Percentiles rank a stretch among this genome's conserved stretches.
Conservation (phyloP, 2,113 vertebrate genomes). For the Sciurus niger region DNA sequence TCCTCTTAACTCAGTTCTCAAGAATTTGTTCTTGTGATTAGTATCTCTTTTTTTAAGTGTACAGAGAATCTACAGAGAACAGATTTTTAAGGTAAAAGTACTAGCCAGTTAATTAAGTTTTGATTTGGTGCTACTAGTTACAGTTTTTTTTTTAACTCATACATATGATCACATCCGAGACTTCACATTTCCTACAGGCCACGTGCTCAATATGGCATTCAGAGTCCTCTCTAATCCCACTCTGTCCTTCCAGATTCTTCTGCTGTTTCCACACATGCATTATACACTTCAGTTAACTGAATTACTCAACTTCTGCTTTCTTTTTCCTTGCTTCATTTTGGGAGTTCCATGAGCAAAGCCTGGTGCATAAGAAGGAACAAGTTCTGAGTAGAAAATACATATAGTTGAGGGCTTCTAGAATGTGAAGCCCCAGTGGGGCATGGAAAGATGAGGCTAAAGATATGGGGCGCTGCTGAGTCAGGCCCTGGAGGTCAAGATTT, state of each 20-base stretch:
- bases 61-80: constrained; percentile 22
- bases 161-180: neutral
- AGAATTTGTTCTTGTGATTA: constrained; percentile 39
- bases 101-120: constrained; percentile 22
- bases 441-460: neutral
- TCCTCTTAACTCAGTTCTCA: neutral
- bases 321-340: constrained; percentile 37
- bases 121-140: constrained; percentile 27
- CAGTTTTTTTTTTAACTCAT: constrained; percentile 48
- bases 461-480: neutral
- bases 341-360: neutral
- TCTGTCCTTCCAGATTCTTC: neutral
- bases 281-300: neutral
- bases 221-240: neutral
- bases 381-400: neutral
- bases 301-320: neutral
- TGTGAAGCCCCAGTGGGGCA: neutral
- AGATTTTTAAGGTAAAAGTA: constrained; percentile 54
- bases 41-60: constrained; percentile 52
- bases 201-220: neutral
- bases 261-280: neutral
- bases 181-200: neutral
- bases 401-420: neutral
- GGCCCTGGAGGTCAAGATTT: neutral
- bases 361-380: neutral